Conservation (phyloP, 2,888 invertebrate genomes). For the Germaria angustata region DNA sequence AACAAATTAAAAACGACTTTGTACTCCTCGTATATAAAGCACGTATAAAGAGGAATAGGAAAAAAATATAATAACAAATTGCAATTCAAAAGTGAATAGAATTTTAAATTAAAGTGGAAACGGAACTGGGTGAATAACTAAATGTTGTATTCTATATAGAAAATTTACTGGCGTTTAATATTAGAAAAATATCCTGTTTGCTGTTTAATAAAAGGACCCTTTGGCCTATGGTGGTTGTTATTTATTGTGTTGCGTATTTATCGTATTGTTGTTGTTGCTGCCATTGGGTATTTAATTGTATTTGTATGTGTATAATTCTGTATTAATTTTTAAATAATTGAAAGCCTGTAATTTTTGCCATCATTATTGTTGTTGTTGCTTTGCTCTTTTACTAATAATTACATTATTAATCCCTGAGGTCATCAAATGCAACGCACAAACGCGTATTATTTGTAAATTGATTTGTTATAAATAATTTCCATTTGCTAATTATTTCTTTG, state of each 20-base stretch:
- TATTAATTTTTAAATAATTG: background rate
- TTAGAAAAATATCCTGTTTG: background rate
- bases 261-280: too few species aligned
- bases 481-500: slow-evolving; percentile 38
- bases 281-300: background rate
- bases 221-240: slow-evolving; percentile 21
- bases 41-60: background rate
- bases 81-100: slow-evolving; percentile 18
- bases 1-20: slow-evolving; percentile 60
- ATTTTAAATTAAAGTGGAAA: slow-evolving; percentile 5
- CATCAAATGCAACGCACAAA: slow-evolving; percentile 19
- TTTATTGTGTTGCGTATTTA: background rate
- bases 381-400: slow-evolving; percentile 46
- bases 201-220: slow-evolving; percentile 14
- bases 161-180: slow-evolving; percentile 22
- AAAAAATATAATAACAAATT: slow-evolving; percentile 17
- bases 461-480: slow-evolving; percentile 26
- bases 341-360: background rate
- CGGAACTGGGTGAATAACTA: background rate
- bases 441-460: slow-evolving; percentile 28
- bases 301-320: slow-evolving; percentile 14
- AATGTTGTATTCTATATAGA: slow-evolving; percentile 25
- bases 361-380: background rate
- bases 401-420: slow-evolving; percentile 40
- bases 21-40: slow-evolving; percentile 39